Evolutionary conservation across 2,113 vertebrate species (phyloP).

Genomic region (Struthidea cinerea): DNA sequence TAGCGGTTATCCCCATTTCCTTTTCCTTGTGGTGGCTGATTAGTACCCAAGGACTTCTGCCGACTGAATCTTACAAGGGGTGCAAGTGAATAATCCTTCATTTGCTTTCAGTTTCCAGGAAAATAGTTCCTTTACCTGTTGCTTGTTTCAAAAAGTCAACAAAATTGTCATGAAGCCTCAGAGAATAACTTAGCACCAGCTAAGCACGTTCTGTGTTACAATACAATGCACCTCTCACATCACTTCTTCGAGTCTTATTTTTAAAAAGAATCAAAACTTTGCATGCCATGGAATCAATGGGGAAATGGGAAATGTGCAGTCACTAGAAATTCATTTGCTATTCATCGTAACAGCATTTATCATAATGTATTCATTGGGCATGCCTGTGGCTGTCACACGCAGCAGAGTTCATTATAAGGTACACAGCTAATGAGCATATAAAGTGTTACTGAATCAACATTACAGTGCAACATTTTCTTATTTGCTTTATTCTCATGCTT

Average conservation of each 20-base stretch:
- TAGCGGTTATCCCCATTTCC: neutral
- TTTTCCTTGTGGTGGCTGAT: neutral
- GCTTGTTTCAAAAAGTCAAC: neutral
- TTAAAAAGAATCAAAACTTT: neutral
- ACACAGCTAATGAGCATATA: constrained; percentile 45
- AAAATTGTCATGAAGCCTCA: neutral
- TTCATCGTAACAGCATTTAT: constrained; percentile 25
- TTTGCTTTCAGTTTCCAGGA: neutral
- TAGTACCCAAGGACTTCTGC: neutral
- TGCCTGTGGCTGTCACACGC: constrained; percentile 20
- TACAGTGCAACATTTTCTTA: neutral
- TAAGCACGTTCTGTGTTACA: neutral
- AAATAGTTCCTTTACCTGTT: neutral
- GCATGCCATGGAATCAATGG: neutral
- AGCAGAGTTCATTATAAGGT: constrained; percentile 34
- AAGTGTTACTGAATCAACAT: constrained; percentile 48
- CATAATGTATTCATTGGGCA: constrained; percentile 32
- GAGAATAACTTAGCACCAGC: neutral
- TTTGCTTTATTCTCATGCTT: constrained; percentile 46
- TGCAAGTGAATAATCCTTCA: neutral
- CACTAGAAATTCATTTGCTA: constrained; percentile 28
- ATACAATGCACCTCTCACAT: neutral
- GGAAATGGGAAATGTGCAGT: neutral
- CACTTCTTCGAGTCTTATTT: neutral
- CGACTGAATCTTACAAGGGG: neutral